phyloP scores from a whole-genome alignment of 1,140 invertebrate species.

The Battus philenor region DNA sequence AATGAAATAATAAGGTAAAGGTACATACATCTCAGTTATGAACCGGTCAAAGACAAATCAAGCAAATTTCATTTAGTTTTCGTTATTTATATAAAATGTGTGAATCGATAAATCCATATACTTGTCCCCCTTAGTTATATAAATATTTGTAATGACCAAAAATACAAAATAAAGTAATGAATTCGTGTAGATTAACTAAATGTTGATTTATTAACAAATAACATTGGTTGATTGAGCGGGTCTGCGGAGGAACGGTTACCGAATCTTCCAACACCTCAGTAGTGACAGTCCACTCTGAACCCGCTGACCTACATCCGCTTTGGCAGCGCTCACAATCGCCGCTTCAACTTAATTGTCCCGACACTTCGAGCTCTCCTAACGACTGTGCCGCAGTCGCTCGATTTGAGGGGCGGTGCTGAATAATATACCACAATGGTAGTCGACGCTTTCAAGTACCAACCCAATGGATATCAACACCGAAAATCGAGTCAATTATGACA shows the following conservation, averaged over 20 bases:
- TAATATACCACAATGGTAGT: constrained; percentile 42
- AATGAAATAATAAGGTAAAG: no score
- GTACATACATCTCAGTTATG: no score
- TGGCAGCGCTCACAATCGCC: constrained; percentile 71
- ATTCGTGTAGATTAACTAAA: no score
- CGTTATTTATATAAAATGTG: no score
- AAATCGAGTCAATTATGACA: constrained; percentile 39
- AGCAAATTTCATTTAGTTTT: no score
- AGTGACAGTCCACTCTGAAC: constrained; percentile 54
- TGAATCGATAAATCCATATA: no score
- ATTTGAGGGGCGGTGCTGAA: constrained; percentile 56
- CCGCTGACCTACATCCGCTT: constrained; percentile 72
- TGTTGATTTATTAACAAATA: no score
- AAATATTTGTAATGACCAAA: no score
- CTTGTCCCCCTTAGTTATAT: no score
- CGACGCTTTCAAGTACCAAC: constrained; percentile 40
- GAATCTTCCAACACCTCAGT: constrained; percentile 44
- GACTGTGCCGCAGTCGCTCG: constrained; percentile 67
- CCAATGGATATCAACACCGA: constrained; percentile 37
- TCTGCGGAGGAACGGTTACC: constrained; percentile 24
- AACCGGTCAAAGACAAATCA: no score
- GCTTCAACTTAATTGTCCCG: constrained; percentile 73
- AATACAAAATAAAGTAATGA: no score
- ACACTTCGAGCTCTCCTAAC: constrained; percentile 70
- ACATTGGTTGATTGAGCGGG: constrained; percentile 9